A percentile compares a stretch with the other conserved stretches of the same genome.
These are phyloP conservation scores for Apamea monoglypha DNA, from an alignment of 2,888 invertebrate genomes.

Conservation along the genomic window DNA sequence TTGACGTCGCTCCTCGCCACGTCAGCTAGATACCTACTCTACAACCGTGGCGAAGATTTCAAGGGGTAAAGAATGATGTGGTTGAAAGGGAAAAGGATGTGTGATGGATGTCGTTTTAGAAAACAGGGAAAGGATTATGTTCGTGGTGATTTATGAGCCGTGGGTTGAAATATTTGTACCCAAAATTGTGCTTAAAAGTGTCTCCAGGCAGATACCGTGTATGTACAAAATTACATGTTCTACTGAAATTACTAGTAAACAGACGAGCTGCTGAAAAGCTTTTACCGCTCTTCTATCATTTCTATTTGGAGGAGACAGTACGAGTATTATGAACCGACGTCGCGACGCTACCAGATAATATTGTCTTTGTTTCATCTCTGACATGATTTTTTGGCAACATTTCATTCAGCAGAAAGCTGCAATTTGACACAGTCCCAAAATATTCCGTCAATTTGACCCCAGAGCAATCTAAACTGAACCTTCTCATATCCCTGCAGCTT, in stretches of 20 bases:
- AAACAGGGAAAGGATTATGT: conserved; percentile 1
- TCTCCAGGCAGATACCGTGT: too few relatives aligned
- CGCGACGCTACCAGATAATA: neutral
- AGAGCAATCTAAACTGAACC: neutral
- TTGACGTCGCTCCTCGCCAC: conserved; percentile 32
- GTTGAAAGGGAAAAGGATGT: conserved; percentile 2
- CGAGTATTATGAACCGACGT: conserved; percentile 1
- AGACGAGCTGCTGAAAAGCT: neutral
- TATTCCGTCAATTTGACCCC: conserved; percentile 1
- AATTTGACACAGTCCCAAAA: conserved; percentile 35
- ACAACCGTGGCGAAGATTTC: conserved; percentile 9
- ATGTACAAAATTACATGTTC: neutral
- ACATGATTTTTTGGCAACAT: conserved; percentile 26
- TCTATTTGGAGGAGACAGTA: neutral
- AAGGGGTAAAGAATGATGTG: conserved; percentile 5
- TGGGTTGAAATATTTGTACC: neutral
- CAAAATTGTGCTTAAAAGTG: neutral
- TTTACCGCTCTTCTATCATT: neutral
- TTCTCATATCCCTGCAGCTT: neutral
- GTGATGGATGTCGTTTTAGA: neutral
- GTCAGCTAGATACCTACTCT: conserved; percentile 20
- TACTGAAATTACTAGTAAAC: neutral
- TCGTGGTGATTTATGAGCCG: conserved; percentile 14
- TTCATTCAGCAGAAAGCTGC: conserved; percentile 1
- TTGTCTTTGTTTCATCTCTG: conserved; percentile 10